These are phyloP conservation scores for Hartigia nigra DNA, from an alignment of 2,888 invertebrate species.

Conservation along the genomic window DNA sequence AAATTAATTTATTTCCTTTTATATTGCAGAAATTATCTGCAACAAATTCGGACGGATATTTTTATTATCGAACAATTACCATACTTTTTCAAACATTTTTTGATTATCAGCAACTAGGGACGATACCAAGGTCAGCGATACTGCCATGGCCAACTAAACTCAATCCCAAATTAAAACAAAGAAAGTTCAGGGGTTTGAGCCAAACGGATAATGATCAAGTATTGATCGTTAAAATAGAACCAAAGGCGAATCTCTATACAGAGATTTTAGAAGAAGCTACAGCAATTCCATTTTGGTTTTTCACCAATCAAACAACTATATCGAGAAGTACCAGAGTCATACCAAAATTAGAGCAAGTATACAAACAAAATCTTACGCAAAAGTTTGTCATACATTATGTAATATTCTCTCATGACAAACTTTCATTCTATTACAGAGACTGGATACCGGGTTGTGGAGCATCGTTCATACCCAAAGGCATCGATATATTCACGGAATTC, in stretches of 20 bases:
- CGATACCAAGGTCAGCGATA: slow-evolving; percentile 68
- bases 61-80: slow-evolving; percentile 70
- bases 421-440: slow-evolving; percentile 66
- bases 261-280: slow-evolving; percentile 30
- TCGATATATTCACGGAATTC: slow-evolving; percentile 79
- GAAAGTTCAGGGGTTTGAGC: slow-evolving; percentile 31
- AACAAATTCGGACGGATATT: slow-evolving; percentile 36
- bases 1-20: slow-evolving; percentile 4
- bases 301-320: slow-evolving; percentile 74
- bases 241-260: slow-evolving; percentile 68
- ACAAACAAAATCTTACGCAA: background rate
- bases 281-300: slow-evolving; percentile 72
- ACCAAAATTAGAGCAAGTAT: slow-evolving; percentile 79
- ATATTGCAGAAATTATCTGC: slow-evolving; percentile 15
- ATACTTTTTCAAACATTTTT: slow-evolving; percentile 79
- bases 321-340: slow-evolving; percentile 74
- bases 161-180: background rate
- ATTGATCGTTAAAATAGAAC: slow-evolving; percentile 75
- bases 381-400: background rate
- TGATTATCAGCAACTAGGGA: slow-evolving; percentile 71
- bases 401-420: background rate
- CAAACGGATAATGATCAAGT: slow-evolving; percentile 69
- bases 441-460: slow-evolving; percentile 82
- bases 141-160: slow-evolving; percentile 71
- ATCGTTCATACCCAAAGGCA: slow-evolving; percentile 70